These are phyloP conservation scores for Orchestes rusci DNA, from an alignment of 2,888 invertebrate species.

Conservation along the genomic window DNA sequence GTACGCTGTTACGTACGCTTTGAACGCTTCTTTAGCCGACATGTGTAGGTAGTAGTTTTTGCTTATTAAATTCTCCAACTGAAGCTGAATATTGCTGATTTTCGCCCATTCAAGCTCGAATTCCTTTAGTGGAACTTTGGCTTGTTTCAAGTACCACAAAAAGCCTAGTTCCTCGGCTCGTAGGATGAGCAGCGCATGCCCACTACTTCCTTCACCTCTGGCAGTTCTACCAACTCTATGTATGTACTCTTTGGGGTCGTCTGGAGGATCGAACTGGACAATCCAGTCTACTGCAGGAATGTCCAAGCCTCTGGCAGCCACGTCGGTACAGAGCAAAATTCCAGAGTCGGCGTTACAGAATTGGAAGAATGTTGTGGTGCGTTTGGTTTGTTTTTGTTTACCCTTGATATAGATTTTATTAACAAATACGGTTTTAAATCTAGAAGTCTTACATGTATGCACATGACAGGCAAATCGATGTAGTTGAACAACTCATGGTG, in stretches of 20 bases:
- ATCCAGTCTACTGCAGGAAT: constrained; percentile 99
- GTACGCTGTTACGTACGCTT: constrained; percentile 91
- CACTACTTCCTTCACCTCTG: constrained; percentile 83
- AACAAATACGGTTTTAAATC: too few species aligned
- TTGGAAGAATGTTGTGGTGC: constrained; percentile 95
- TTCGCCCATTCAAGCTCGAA: constrained; percentile 98
- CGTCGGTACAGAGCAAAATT: constrained; percentile 94
- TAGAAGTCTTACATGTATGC: constrained; percentile 82
- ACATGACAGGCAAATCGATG: constrained; percentile 91
- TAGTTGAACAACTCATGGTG: constrained; percentile 95
- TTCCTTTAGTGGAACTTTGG: constrained; percentile 91
- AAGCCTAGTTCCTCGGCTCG: constrained; percentile 95
- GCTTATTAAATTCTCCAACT: constrained; percentile 90
- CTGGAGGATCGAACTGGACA: constrained; percentile 98
- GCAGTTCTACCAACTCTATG: constrained; percentile 82
- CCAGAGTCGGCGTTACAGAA: constrained; percentile 94
- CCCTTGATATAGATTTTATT: too few species aligned
- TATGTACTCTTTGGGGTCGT: constrained; percentile 99
- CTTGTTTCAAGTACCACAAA: constrained; percentile 84
- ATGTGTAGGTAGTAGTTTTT: constrained; percentile 93
- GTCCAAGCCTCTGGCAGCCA: constrained; percentile 92
- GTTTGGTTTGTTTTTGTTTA: constrained; percentile 95
- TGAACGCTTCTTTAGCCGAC: constrained; percentile 95
- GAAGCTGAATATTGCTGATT: constrained; percentile 89
- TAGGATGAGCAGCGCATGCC: constrained; percentile 87